phyloP scores from a whole-genome alignment of 2,113 vertebrate genomes.

The Ammodytes marinus region DNA sequence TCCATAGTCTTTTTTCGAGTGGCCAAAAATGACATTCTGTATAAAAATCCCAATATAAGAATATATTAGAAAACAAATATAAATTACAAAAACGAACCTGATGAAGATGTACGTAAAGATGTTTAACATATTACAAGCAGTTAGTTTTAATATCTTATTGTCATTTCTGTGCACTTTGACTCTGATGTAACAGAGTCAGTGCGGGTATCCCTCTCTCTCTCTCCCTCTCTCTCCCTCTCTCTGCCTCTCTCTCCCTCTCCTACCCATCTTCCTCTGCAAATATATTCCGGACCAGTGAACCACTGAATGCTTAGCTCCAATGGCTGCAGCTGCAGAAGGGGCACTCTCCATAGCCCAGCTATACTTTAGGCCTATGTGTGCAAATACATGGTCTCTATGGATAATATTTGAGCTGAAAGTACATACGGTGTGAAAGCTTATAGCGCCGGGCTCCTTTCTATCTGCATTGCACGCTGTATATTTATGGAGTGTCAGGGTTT shows the following conservation, averaged over 20 bases:
- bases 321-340: slow-evolving; percentile 60
- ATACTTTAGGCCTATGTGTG: not conserved
- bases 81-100: too few species aligned
- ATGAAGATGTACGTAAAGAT: too few species aligned
- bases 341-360: slow-evolving; percentile 34
- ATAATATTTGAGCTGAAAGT: slow-evolving; percentile 27
- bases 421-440: slow-evolving; percentile 18
- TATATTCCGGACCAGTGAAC: slow-evolving; percentile 70
- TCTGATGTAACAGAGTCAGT: slow-evolving; percentile 58
- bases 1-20: too few species aligned
- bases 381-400: slow-evolving; percentile 27
- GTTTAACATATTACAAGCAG: too few species aligned
- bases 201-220: slow-evolving; percentile 52
- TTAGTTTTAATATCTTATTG: not conserved
- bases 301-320: slow-evolving; percentile 56
- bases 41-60: too few species aligned
- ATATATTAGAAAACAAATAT: too few species aligned
- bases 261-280: slow-evolving; percentile 46
- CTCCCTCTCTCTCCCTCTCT: slow-evolving; percentile 57
- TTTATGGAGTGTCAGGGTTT: slow-evolving; percentile 35
- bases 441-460: not conserved
- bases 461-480: slow-evolving; percentile 23
- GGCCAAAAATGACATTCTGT: too few species aligned
- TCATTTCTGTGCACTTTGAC: slow-evolving; percentile 14
- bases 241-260: slow-evolving; percentile 57